phyloP scores from a whole-genome alignment of 2,888 invertebrate genomes.

The Apocheima hispidaria region DNA sequence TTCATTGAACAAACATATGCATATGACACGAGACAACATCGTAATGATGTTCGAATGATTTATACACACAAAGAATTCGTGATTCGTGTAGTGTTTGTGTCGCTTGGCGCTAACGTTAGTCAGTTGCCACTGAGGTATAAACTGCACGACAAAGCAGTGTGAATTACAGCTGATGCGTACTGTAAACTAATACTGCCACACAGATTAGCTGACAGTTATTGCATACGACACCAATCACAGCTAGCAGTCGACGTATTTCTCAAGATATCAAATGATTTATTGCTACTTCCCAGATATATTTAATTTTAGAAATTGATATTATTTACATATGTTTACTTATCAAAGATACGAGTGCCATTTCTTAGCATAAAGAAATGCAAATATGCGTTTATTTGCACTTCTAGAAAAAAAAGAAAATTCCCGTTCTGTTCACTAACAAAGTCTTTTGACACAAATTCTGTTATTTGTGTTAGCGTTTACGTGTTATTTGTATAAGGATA shows the following conservation, averaged over 20 bases:
- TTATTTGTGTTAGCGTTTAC: conserved; percentile 13
- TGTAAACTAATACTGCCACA: conserved; percentile 69
- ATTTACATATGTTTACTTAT: conserved; percentile 36
- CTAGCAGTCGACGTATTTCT: conserved; percentile 57
- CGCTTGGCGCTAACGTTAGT: conserved; percentile 59
- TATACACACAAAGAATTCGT: conserved; percentile 60
- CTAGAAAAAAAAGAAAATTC: conserved; percentile 13
- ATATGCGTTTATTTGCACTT: conserved; percentile 12
- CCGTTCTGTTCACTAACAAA: not conserved
- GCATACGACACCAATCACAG: conserved; percentile 55
- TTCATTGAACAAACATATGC: conserved; percentile 20
- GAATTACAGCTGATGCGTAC: conserved; percentile 71
- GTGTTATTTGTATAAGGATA: conserved; percentile 19
- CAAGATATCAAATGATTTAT: conserved; percentile 77
- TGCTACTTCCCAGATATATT: conserved; percentile 52
- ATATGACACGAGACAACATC: conserved; percentile 40
- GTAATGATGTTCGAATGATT: conserved; percentile 48
- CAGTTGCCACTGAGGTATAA: conserved; percentile 62
- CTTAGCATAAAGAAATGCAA: conserved; percentile 15
- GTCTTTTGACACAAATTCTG: conserved; percentile 12
- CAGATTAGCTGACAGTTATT: conserved; percentile 20
- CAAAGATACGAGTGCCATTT: conserved; percentile 13
- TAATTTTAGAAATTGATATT: conserved; percentile 49
- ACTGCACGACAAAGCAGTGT: conserved; percentile 67
- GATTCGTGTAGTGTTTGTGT: conserved; percentile 65